Evolutionary conservation across 2,797 vertebrate genomes (phyloP), one percentile per base, ranked within the genome.

Genomic region (Balearica regulorum): DNA sequence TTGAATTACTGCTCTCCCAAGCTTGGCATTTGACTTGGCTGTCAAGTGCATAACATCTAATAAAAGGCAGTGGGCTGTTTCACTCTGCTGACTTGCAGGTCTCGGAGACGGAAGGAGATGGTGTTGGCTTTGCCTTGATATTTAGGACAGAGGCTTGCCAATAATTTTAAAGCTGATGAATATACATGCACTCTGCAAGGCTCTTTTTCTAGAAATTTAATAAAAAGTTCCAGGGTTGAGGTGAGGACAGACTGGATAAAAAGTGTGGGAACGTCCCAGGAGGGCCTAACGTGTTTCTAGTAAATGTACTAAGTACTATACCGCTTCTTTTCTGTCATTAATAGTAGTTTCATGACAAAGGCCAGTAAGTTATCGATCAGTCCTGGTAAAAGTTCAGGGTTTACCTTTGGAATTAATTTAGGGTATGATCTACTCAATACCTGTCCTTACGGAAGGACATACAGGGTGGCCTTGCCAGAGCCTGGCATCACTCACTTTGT

Each of bases 51-150:
- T 26, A 65, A 54, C 51, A 62, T 44, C 75, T 68, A 61, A 87
- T 86, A 68, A 89, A 91, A 94, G 60, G 76, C 93, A 91, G 87
- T 33, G 79, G 60, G 79, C 91, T 91, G 93, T 86, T 87, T 61
- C 93, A 73, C 72, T 76, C 54, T 83, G 94, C 91, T 94, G 94
- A 91, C 79, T 94, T 28, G 48, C 79, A 89, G 43, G 68, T 91
- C 89, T 80, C 25, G 1, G 62, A 55, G n/a, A 51, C 41, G 16
- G 48, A 24, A 72, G 78, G 73, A 90, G 64, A 61, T 4, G 31
- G 20, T 75, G 5, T 44, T 89, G 82, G 94, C 82, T 94, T 49
- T 83, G 89, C 58, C 61, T 68, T n/a, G 20, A 19, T 81, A 57
- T 44, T 92, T 53, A 64, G 69, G 37, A 68, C 0, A 2, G n/a